Evolutionary conservation across 2,888 invertebrate species (phyloP).

Genomic region (Elysia crispata): DNA sequence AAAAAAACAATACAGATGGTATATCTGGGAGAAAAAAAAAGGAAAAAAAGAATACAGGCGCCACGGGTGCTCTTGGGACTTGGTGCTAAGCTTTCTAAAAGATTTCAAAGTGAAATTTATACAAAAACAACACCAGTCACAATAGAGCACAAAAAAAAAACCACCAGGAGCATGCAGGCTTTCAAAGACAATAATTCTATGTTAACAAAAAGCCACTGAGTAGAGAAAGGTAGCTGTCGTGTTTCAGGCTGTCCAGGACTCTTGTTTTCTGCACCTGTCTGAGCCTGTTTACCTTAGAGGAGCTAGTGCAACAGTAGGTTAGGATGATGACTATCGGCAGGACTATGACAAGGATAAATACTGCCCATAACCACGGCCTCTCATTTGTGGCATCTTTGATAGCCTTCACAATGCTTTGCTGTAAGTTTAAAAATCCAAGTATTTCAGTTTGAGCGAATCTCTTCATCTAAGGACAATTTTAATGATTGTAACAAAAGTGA

Average conservation of each 20-base stretch:
- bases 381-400: slow-evolving; percentile 86
- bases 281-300: slow-evolving; percentile 58
- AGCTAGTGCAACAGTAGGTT: slow-evolving; percentile 86
- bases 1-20: too few relatives aligned
- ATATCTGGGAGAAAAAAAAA: too few relatives aligned
- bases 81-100: too few relatives aligned
- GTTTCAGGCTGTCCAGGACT: background rate
- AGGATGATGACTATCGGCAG: slow-evolving; percentile 87
- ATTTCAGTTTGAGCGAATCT: too few relatives aligned
- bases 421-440: slow-evolving; percentile 40
- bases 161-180: too few relatives aligned
- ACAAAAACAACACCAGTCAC: too few relatives aligned
- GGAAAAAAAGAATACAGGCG: too few relatives aligned
- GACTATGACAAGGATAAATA: slow-evolving; percentile 87
- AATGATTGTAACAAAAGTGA: too few relatives aligned
- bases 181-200: background rate
- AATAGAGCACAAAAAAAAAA: too few relatives aligned
- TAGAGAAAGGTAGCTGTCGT: background rate
- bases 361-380: slow-evolving; percentile 94
- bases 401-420: slow-evolving; percentile 74
- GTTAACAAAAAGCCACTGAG: background rate
- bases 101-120: too few relatives aligned
- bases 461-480: too few relatives aligned
- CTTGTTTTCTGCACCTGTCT: background rate
- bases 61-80: too few relatives aligned